Percentiles rank a stretch among this genome's conserved stretches.
phyloP scores from a whole-genome alignment of 2,113 vertebrate species.

The Sinocyclocheilus rhinocerous region DNA sequence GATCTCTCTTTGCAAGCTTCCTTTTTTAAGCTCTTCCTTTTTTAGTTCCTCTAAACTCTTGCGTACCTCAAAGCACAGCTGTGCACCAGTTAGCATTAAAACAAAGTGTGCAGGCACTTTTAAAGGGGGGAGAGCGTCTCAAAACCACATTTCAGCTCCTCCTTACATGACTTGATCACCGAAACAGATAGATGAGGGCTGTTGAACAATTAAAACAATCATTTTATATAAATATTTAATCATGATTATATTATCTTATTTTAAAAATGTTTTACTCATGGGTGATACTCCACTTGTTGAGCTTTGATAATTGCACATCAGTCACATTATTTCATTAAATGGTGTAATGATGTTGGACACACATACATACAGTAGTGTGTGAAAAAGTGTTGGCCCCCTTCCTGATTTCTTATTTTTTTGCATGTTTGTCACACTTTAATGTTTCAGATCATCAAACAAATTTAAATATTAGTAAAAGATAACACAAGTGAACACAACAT shows the following conservation, averaged over 20 bases:
- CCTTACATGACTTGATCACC: background rate
- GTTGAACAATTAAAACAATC: background rate
- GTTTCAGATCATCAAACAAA: too few relatives aligned
- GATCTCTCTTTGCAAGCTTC: slow-evolving; percentile 1
- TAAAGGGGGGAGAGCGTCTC: background rate
- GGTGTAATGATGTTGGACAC: background rate
- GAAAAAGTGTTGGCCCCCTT: too few relatives aligned
- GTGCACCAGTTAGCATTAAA: background rate
- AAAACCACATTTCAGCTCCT: background rate
- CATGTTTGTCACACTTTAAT: too few relatives aligned
- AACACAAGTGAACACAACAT: too few relatives aligned
- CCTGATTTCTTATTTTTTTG: too few relatives aligned
- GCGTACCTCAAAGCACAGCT: background rate
- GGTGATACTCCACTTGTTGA: background rate
- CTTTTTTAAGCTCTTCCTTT: background rate
- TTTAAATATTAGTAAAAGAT: too few relatives aligned
- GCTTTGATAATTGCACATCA: background rate
- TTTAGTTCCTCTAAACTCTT: background rate
- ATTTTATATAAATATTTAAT: background rate
- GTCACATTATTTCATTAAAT: too few relatives aligned
- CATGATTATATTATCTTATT: background rate
- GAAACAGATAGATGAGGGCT: background rate
- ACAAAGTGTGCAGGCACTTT: background rate
- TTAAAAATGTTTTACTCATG: background rate
- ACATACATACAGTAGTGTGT: too few relatives aligned